phyloP scores from a whole-genome alignment of 2,888 invertebrate genomes.

The Lasiommata megera region DNA sequence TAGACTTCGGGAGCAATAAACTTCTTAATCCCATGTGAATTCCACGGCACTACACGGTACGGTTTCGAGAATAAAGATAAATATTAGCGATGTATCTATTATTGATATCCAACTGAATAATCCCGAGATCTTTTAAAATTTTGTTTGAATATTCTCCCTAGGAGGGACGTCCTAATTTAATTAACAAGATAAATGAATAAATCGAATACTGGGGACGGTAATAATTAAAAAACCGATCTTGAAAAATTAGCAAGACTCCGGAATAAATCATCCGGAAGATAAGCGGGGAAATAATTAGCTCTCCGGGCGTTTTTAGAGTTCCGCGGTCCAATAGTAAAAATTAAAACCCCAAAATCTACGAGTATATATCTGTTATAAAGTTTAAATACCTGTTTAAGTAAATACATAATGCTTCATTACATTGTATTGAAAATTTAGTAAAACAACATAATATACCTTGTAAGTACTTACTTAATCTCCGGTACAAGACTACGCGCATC shows the following conservation, averaged over 20 bases:
- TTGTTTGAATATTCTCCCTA: neutral
- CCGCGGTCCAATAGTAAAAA: neutral
- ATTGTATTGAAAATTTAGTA: too few species aligned
- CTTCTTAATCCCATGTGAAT: too few species aligned
- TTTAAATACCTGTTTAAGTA: too few species aligned
- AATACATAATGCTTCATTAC: too few species aligned
- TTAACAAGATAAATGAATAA: slow-evolving; percentile 32
- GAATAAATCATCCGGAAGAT: slow-evolving; percentile 75
- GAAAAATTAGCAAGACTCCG: slow-evolving; percentile 40
- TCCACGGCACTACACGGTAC: too few species aligned
- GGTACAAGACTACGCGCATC: too few species aligned
- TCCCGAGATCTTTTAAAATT: neutral
- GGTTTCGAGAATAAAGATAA: too few species aligned
- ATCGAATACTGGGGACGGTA: slow-evolving; percentile 31
- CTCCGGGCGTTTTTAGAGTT: slow-evolving; percentile 47
- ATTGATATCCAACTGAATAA: neutral
- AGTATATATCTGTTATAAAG: too few species aligned
- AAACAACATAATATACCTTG: too few species aligned
- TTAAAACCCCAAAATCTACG: neutral
- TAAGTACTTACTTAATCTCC: too few species aligned
- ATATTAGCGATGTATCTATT: neutral
- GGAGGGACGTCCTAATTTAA: slow-evolving; percentile 21
- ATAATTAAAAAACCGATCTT: slow-evolving; percentile 36
- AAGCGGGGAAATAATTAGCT: slow-evolving; percentile 73
- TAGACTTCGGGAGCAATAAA: too few species aligned